A percentile compares a stretch with the other conserved stretches of the same genome.
These are phyloP conservation scores for Acyrthosiphon pisum DNA, from an alignment of 1,140 invertebrate species.

Conservation along the genomic window DNA sequence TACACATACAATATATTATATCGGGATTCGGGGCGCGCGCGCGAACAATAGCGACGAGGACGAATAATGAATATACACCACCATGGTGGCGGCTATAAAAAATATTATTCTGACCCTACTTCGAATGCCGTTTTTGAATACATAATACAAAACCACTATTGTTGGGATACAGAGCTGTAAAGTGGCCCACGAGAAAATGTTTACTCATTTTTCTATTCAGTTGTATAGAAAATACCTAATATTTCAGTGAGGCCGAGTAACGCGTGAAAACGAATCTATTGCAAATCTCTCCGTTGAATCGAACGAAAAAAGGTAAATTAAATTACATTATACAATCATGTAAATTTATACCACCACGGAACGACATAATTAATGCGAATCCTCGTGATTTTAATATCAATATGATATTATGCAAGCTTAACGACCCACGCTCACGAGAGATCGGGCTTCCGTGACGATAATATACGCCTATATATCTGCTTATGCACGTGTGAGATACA, in stretches of 20 bases:
- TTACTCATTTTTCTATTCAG: neutral
- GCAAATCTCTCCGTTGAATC: neutral
- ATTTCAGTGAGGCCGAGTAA: neutral
- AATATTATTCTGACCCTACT: neutral
- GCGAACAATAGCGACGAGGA: neutral
- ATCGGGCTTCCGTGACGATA: neutral
- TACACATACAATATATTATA: neutral
- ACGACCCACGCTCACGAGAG: neutral
- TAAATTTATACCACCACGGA: neutral
- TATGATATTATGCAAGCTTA: neutral
- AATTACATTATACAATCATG: neutral
- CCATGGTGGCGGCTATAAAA: neutral
- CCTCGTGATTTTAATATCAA: neutral
- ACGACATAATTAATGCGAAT: neutral
- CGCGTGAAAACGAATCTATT: neutral
- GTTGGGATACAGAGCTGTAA: neutral
- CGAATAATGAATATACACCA: neutral
- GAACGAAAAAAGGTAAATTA: neutral
- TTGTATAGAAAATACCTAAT: neutral
- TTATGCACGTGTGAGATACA: neutral
- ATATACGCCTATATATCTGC: neutral
- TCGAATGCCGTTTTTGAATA: neutral
- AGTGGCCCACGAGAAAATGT: neutral
- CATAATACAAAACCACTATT: neutral
- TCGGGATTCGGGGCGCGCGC: slow-evolving; percentile 1